These are phyloP conservation scores for Corythornis cristatus DNA, from an alignment of 2,113 vertebrate species.

Conservation along the genomic window DNA sequence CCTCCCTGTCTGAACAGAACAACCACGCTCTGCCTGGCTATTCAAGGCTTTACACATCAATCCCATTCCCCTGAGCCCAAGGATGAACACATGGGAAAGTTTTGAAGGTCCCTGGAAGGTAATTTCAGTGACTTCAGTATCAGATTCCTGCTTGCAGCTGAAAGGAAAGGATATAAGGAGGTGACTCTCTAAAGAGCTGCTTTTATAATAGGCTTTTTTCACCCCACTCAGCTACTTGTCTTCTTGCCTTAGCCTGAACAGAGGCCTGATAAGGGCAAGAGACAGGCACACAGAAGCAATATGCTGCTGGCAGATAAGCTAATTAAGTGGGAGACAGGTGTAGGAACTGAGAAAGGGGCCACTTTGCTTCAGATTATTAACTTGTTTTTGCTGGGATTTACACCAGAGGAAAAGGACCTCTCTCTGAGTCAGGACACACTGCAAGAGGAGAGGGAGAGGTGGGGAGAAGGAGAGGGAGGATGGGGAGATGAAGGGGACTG, in stretches of 20 bases:
- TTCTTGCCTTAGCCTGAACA: slow-evolving; percentile 54
- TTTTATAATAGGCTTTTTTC: slow-evolving; percentile 66
- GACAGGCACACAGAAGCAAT: slow-evolving; percentile 41
- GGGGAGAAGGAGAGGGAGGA: background rate
- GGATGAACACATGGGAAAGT: background rate
- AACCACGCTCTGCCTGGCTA: background rate
- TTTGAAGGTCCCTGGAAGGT: slow-evolving; percentile 46
- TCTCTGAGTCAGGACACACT: background rate
- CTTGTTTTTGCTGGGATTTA: slow-evolving; percentile 48
- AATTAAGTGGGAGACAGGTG: slow-evolving; percentile 40
- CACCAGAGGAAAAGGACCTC: slow-evolving; percentile 7
- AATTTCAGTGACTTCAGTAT: background rate
- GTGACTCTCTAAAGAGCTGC: slow-evolving; percentile 44
- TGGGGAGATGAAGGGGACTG: background rate
- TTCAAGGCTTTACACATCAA: background rate
- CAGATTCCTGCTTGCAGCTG: slow-evolving; percentile 36
- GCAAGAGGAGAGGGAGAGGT: background rate
- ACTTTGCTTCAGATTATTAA: slow-evolving; percentile 12
- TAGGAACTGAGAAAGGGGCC: slow-evolving; percentile 33
- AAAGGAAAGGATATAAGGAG: slow-evolving; percentile 58
- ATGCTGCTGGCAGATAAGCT: slow-evolving; percentile 62
- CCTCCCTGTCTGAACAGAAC: background rate
- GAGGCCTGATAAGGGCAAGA: slow-evolving; percentile 55
- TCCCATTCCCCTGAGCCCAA: background rate
- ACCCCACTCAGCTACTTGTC: slow-evolving; percentile 62